Evolutionary conservation across 2,113 vertebrate species (phyloP).

Genomic region (Callaeas wilsoni): DNA sequence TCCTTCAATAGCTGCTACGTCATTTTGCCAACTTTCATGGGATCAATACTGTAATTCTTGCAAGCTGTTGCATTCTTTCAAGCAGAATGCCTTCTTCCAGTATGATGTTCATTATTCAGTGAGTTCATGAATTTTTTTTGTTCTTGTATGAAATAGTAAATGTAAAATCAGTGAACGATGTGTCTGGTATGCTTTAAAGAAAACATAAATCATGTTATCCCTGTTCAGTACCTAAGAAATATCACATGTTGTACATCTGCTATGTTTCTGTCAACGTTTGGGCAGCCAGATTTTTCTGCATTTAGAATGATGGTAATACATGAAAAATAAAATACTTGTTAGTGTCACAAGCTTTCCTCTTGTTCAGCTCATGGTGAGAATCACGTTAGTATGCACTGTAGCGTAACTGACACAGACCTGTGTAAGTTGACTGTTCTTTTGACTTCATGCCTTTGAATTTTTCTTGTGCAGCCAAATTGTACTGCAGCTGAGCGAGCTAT

Average conservation of each 20-base stretch:
- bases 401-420: not conserved
- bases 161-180: not conserved
- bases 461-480: slow-evolving; percentile 70
- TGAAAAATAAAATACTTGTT: not conserved
- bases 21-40: not conserved
- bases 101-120: not conserved
- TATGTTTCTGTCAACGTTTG: rapidly evolving
- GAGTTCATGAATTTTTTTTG: not conserved
- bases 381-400: not conserved
- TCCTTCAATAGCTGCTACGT: not conserved
- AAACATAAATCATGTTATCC: not conserved
- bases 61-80: not conserved
- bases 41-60: not conserved
- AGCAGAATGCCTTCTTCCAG: not conserved
- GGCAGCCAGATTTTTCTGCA: not conserved
- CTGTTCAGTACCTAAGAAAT: not conserved
- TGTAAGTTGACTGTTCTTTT: not conserved
- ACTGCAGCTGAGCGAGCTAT: slow-evolving; percentile 79
- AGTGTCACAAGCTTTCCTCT: not conserved
- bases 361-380: not conserved
- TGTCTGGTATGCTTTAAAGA: not conserved
- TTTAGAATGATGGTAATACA: not conserved
- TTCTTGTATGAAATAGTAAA: not conserved
- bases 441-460: not conserved
- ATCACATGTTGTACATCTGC: not conserved